Base-by-base conservation (phyloP, 1,140 invertebrate species). In the Chrysomallon squamiferum region DNA sequence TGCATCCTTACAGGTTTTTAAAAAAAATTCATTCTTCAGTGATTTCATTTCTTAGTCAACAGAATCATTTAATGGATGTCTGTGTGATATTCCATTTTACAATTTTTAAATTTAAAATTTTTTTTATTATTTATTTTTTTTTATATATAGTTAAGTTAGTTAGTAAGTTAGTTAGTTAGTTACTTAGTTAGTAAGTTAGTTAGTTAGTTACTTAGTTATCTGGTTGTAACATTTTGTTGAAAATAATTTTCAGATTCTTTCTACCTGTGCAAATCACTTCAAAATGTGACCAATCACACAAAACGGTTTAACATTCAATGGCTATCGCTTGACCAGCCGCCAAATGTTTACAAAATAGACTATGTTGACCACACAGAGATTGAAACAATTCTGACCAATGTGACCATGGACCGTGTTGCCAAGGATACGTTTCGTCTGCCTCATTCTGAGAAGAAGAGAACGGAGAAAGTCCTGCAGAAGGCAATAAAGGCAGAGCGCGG, bases 211-310 rank as follows among this genome's bases (percentile, higher is more conserved):
- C n/a, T n/a, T n/a, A n/a, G n/a, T n/a, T n/a, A n/a, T n/a, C n/a
- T n/a, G n/a, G n/a, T n/a, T n/a, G n/a, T n/a, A n/a, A n/a, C n/a
- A n/a, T n/a, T n/a, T n/a, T n/a, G n/a, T n/a, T n/a, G n/a, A n/a
- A n/a, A n/a, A n/a, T n/a, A n/a, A n/a, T n/a, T 77, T 75, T 90
- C 93, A 86, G 93, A 92, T 49, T 90, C 92, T 50, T 96, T 96
- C 85, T 97, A 93, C 82, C 89, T 97, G 45, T 97, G 95, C 82
- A 93, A 95, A 85, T 90, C 93, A 4, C 90, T 92, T 84, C 94
- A 96, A 87, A 95, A 96, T 87, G 92, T 97, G 60, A 93, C 92
- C 82, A 79, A 77, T 13, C 80, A 76, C 59, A 91, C 90, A 62
- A 88, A 90, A 61, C 91, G 91, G 80, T 94, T 96, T 77, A 91